These are phyloP conservation scores for Cheilosia grossa DNA, from an alignment of 2,888 invertebrate species.

Conservation along the genomic window DNA sequence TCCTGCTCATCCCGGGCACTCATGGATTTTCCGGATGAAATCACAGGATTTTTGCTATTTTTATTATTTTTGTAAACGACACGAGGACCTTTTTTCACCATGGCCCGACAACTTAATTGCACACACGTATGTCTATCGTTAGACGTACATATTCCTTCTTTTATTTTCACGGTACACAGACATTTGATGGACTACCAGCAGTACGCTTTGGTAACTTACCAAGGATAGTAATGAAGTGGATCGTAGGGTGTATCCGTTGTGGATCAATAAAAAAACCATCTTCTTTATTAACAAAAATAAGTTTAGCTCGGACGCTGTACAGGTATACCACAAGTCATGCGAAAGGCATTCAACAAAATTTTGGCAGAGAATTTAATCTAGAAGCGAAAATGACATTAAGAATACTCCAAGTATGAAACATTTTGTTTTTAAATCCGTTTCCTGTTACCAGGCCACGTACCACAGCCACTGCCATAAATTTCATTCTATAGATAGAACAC, in stretches of 20 bases:
- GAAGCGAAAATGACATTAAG: background rate
- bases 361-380: background rate
- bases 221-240: conserved; percentile 35
- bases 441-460: too few relatives aligned
- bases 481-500: background rate
- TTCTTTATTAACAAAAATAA: background rate
- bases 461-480: too few relatives aligned
- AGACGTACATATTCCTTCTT: background rate
- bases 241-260: conserved; percentile 31
- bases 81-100: conserved; percentile 24
- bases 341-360: background rate
- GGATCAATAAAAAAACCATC: conserved; percentile 18
- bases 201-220: background rate
- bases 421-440: background rate
- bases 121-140: background rate
- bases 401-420: too few relatives aligned
- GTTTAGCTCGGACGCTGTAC: too few relatives aligned
- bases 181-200: conserved; percentile 19
- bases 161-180: conserved; percentile 4
- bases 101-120: background rate
- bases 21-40: conserved; percentile 28
- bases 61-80: conserved; percentile 34
- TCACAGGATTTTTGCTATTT: conserved; percentile 28
- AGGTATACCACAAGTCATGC: background rate
- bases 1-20: conserved; percentile 5